Evolutionary conservation across 2,113 vertebrate genomes (phyloP).

Genomic region (Egretta garzetta): DNA sequence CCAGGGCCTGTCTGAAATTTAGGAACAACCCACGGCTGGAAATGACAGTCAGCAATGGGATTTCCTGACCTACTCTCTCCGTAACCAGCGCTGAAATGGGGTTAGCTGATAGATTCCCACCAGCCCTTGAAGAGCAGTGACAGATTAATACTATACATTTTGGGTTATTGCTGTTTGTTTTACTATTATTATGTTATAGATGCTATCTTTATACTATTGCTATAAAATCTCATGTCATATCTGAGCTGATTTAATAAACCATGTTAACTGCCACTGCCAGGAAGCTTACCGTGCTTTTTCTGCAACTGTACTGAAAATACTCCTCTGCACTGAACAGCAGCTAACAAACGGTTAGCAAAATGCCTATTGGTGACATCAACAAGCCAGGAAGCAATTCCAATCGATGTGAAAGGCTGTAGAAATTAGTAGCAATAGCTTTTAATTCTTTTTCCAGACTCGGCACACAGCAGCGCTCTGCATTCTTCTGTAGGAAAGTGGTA

Average conservation of each 20-base stretch:
- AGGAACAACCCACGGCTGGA: background rate
- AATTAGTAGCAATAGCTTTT: background rate
- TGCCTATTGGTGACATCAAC: background rate
- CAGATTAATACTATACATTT: background rate
- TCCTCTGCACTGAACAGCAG: background rate
- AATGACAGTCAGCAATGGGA: background rate
- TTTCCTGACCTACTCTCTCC: background rate
- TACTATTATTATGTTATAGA: background rate
- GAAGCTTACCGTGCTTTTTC: background rate
- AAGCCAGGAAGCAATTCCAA: background rate
- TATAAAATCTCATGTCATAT: background rate
- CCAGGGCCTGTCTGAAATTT: background rate
- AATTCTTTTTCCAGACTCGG: background rate
- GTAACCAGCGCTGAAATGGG: background rate
- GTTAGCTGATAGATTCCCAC: background rate
- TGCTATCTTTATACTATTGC: background rate
- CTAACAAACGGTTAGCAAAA: background rate
- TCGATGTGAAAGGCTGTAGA: background rate
- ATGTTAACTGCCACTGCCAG: background rate
- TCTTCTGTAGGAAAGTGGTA: background rate
- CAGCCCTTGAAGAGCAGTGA: background rate
- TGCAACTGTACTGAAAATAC: background rate
- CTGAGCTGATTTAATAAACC: background rate
- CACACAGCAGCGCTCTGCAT: background rate
- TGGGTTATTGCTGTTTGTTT: background rate